Base-by-base conservation (phyloP, 2,888 invertebrate genomes). In the Callimorpha dominula region DNA sequence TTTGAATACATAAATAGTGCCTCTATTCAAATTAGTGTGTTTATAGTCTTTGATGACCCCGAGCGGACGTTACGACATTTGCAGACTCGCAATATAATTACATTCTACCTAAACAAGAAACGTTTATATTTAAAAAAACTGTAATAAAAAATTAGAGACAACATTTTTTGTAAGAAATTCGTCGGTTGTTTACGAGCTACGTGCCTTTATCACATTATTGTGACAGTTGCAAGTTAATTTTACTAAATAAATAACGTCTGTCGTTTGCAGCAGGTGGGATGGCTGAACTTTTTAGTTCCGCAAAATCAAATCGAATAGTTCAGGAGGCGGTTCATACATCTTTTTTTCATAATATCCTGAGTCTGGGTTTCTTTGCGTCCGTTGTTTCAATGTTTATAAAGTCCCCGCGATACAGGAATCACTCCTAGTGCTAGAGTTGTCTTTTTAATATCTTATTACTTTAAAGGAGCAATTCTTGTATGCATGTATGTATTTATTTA, bases 1-100 rank as follows among this genome's bases (percentile, higher is more conserved):
- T 87, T 85, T 87, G 89, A 90, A 90, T 91, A 88, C 87, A 86
- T 81, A 90, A 90, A 87, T 85, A 87, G 84, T 86, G 87, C 84
- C 83, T 85, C 83, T 85, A 89, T 90, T 88, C 86, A 89, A 88
- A 89, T 89, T 77, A 85, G 85, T 87, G 85, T 85, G 85, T 84
- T 46, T 85, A 81, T 85, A 85, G 86, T 85, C 86, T 87, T 84
- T 83, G 84, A 85, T 87, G 88, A 88, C 88, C 89, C 85, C 87
- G 82, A 75, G 78, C 81, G 77, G 73, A 76, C 78, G 79, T 82
- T 87, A 83, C 78, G 75, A 83, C 83, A 86, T 84, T 86, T 71
- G 83, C 82, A 71, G 72, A 68, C 60, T 71, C 60, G 46, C 46
- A 40, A 9, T 50, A 43, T 31, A 60, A 31, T 72, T 72, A 65